phyloP scores from a whole-genome alignment of 2,113 vertebrate genomes.

The Daboia siamensis region DNA sequence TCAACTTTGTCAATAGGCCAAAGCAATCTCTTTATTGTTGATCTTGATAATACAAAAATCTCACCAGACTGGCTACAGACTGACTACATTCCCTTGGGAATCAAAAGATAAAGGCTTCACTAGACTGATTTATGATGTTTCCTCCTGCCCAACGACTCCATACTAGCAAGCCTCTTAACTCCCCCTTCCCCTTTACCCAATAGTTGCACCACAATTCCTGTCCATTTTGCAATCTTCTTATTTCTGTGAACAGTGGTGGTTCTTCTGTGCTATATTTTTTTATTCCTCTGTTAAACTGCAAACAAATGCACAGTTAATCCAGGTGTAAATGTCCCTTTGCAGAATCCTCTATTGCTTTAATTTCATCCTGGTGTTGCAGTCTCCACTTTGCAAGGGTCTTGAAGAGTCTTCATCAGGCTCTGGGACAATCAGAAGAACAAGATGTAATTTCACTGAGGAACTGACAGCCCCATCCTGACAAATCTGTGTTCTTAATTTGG shows the following conservation, averaged over 20 bases:
- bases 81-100: no score
- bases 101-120: no score
- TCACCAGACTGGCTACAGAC: no score
- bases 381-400: not conserved
- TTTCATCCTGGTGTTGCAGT: not conserved
- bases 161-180: no score
- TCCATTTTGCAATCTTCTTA: constrained; percentile 1
- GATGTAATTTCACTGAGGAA: not conserved
- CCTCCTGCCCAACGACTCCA: no score
- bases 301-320: accelerated
- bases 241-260: constrained; percentile 23
- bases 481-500: constrained; percentile 15
- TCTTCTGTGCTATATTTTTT: not conserved
- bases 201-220: not conserved
- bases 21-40: no score
- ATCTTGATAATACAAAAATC: no score
- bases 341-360: not conserved
- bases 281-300: not conserved
- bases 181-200: no score
- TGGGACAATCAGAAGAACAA: not conserved
- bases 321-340: no score
- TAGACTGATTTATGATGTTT: no score
- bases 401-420: not conserved
- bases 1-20: no score
- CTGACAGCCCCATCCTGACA: constrained; percentile 9